Evolutionary conservation across 2,113 vertebrate species (phyloP), one percentile per base, ranked within the genome.

Genomic region (Lepidothrix coronata): DNA sequence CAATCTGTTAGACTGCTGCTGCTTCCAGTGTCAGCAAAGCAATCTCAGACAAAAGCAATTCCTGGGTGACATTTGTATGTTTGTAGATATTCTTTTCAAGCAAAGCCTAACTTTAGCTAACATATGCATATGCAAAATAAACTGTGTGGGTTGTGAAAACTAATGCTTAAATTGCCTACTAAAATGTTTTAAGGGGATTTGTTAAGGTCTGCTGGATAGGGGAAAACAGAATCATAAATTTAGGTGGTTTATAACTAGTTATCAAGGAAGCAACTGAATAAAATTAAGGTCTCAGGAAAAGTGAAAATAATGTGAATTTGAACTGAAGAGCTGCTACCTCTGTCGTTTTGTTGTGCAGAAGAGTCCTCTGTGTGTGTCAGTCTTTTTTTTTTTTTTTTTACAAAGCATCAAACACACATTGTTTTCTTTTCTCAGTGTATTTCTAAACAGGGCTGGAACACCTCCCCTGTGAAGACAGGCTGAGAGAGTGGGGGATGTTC

Each of bases 391-490:
- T 43, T 43, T 43, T 43, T 11, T 67, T 77, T 39, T 14, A 57
- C 21, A 52, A 58, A 88, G 84, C 86, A 88, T 73, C 77, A 74
- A 48, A 31, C 16, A 1, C 35, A 25, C 39, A 11, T 84, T 35
- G 1, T 12, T 79, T 13, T 79, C 81, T 57, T 54, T 62, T 66
- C 35, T 3, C 62, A 41, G 30, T 72, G 55, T 59, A 73, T 95
- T 95, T 96, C 89, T 95, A 93, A 83, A 92, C 65, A 88, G 73
- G 55, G 31, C n/a, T 59, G n/a, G 57, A 59, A n/a, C 22, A 59
- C n/a, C n/a, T 35, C 22, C 14, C 33, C 14, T 59, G 13, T 59
- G n/a, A 59, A 35, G n/a, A 35, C n/a, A 59, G 57, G 57, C n/a
- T 59, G 27, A 24, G 31, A 57, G 55, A 33, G 20, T 22, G n/a